Base-by-base conservation (phyloP, 2,888 invertebrate species). In the Agriopis aurantiaria region DNA sequence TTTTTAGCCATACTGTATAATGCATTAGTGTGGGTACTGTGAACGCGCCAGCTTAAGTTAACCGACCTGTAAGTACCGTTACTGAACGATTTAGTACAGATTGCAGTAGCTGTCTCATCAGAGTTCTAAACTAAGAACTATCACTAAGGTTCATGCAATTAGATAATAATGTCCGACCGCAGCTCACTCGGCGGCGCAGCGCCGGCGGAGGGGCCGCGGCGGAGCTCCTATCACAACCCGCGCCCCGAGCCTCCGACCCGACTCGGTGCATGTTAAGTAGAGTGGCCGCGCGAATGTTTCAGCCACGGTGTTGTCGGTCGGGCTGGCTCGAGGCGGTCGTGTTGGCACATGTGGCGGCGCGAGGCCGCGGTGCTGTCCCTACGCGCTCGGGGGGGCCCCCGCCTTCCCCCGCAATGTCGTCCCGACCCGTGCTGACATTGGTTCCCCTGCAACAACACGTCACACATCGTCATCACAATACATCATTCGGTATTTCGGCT, bases 361-460 rank as follows among this genome's bases (percentile, higher is more conserved):
- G 48, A 80, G 77, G 75, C 79, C 45, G 58, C 45, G 17, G 40
- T 48, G 75, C 51, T 56, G 80, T 82, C 81, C 87, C 86, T 85
- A 83, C 82, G 83, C 83, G 78, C 79, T 73, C 77, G 80, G 83
- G 80, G 80, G 79, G 82, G 79, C 78, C 77, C 79, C 79, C 73
- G 78, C 82, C 77, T 76, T 70, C 84, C 80, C 86, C 87, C 87
- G 85, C 91, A 89, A 91, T 91, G 90, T 91, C 91, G 86, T 87
- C 92, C 92, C 92, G 91, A 91, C 92, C 92, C 92, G 84, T 88
- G 88, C 85, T 90, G 90, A 91, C 90, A 91, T 91, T 91, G 91
- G 86, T 90, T 89, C 92, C 93, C 93, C 92, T 90, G 87, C 14
- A 80, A 84, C 68, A 41, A 60, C 46, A 23, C 43, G 3, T n/a